Evolutionary conservation across 1,140 invertebrate genomes (phyloP).

Genomic region (Sarcophaga peregrina): DNA sequence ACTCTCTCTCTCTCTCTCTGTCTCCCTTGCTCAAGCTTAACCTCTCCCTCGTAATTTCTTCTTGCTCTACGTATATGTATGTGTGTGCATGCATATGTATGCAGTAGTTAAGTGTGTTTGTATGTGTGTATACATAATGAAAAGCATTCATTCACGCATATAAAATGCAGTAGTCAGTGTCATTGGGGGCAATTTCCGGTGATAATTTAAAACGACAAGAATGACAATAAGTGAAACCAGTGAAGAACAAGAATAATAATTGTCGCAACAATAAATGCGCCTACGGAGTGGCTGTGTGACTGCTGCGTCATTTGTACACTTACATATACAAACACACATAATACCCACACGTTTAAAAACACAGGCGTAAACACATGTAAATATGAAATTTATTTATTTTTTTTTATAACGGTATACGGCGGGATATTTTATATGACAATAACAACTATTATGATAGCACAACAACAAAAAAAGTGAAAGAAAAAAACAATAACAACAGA

Average conservation of each 20-base stretch:
- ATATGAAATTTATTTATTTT: too few species aligned
- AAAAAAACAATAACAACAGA: too few species aligned
- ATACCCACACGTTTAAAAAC: too few species aligned
- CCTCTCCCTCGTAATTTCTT: background rate
- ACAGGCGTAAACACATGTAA: too few species aligned
- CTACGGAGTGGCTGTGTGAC: background rate
- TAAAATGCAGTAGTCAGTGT: background rate
- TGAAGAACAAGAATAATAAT: slow-evolving; percentile 29
- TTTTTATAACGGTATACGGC: too few species aligned
- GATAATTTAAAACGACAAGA: slow-evolving; percentile 26
- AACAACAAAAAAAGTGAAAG: too few species aligned
- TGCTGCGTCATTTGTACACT: background rate
- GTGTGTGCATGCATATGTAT: background rate
- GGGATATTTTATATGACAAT: too few species aligned
- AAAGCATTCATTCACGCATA: background rate
- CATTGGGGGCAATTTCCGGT: slow-evolving; percentile 26
- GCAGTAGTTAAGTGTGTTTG: background rate
- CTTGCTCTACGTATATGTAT: background rate
- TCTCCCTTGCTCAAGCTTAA: too few species aligned
- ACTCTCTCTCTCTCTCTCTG: too few species aligned
- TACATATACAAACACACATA: background rate
- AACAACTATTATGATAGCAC: too few species aligned
- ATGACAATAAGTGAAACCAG: slow-evolving; percentile 13
- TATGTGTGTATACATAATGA: background rate
- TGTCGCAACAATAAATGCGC: background rate